Evolutionary conservation across 2,888 invertebrate species (phyloP).

Genomic region (Phrixothrix hirtus): DNA sequence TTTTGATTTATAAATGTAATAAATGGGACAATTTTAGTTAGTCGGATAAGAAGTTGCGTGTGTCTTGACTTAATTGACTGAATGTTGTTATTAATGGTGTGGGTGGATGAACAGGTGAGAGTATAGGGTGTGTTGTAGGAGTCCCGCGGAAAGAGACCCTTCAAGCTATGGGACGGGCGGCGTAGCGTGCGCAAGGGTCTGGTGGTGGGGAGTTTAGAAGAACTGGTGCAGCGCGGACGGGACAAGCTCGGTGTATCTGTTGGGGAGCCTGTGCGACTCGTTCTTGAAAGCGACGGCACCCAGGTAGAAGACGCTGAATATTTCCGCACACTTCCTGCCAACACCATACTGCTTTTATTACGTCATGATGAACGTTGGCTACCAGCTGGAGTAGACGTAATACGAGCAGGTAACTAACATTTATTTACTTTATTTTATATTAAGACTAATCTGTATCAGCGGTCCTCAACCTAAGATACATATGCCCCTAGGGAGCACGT

Average conservation of each 20-base stretch:
- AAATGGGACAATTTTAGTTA: slow-evolving; percentile 21
- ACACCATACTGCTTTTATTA: slow-evolving; percentile 85
- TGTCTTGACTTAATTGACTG: slow-evolving; percentile 23
- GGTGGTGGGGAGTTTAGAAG: slow-evolving; percentile 90
- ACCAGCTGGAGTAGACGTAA: slow-evolving; percentile 92
- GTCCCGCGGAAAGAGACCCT: slow-evolving; percentile 94
- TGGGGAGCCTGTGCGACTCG: slow-evolving; percentile 85
- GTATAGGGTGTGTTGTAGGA: slow-evolving; percentile 65
- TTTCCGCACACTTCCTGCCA: slow-evolving; percentile 90
- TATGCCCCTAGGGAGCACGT: no score
- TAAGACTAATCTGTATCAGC: no score
- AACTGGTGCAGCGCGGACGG: slow-evolving; percentile 70
- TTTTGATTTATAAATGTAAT: slow-evolving; percentile 31
- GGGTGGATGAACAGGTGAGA: slow-evolving; percentile 31
- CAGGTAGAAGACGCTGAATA: slow-evolving; percentile 96
- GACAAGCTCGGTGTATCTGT: slow-evolving; percentile 88
- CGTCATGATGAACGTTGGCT: slow-evolving; percentile 91
- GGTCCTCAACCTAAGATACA: no score
- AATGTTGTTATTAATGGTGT: slow-evolving; percentile 27
- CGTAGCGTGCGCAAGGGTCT: slow-evolving; percentile 91
- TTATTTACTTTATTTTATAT: no score
- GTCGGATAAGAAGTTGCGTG: slow-evolving; percentile 18
- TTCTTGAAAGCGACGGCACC: slow-evolving; percentile 94
- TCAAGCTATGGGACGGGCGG: slow-evolving; percentile 96
- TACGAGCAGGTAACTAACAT: slow-evolving; percentile 89